Conservation (phyloP, 2,888 invertebrate genomes). For the Aquatica leii region DNA sequence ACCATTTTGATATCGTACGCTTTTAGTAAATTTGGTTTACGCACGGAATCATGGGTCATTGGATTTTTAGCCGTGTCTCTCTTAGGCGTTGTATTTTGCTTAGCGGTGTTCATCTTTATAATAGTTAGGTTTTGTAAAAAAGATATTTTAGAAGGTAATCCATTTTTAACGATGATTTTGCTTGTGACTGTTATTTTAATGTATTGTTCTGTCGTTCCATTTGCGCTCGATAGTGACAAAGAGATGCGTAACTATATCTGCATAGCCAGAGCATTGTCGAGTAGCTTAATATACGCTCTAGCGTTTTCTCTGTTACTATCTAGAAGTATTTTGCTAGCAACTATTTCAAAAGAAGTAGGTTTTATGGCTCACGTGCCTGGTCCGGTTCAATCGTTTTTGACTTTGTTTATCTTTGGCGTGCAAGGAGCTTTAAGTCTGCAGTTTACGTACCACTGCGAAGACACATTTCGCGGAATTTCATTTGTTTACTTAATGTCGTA, state of each 20-base stretch:
- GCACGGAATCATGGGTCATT: constrained; percentile 66
- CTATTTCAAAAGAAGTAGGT: constrained; percentile 71
- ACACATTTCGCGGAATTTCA: constrained; percentile 62
- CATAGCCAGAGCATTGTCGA: constrained; percentile 65
- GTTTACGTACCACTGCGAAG: constrained; percentile 60
- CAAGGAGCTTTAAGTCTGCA: constrained; percentile 66
- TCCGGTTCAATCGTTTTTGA: constrained; percentile 70
- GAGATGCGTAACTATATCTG: constrained; percentile 59
- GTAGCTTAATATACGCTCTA: constrained; percentile 69
- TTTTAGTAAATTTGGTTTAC: constrained; percentile 42
- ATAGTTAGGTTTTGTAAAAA: constrained; percentile 69
- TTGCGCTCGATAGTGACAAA: constrained; percentile 59
- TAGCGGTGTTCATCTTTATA: constrained; percentile 72
- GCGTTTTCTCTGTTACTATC: constrained; percentile 72
- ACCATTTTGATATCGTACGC: constrained; percentile 27
- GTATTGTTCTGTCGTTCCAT: constrained; percentile 63
- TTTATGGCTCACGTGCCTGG: constrained; percentile 76
- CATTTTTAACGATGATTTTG: constrained; percentile 63
- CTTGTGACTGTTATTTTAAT: constrained; percentile 62
- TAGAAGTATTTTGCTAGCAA: constrained; percentile 71
- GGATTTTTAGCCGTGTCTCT: constrained; percentile 72
- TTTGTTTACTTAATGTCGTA: constrained; percentile 66
- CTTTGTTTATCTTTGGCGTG: constrained; percentile 70
- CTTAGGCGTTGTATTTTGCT: constrained; percentile 70
- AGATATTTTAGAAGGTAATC: constrained; percentile 74